Percentiles rank a stretch among this genome's conserved stretches.
These are phyloP conservation scores for Temnothorax longispinosus DNA, from an alignment of 1,140 invertebrate species.

Conservation along the genomic window DNA sequence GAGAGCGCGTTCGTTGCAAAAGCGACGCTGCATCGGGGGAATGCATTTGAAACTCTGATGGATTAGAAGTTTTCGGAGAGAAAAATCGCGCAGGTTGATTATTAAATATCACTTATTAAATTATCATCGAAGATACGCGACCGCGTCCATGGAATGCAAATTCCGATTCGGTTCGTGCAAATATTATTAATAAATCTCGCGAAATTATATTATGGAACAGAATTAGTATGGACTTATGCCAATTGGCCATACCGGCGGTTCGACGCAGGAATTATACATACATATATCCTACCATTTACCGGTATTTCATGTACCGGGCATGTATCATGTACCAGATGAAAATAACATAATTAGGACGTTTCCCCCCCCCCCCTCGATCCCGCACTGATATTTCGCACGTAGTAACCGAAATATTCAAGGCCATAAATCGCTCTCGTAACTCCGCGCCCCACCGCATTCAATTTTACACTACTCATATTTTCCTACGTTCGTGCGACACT, in stretches of 20 bases:
- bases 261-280: conserved; percentile 35
- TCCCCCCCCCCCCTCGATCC: neutral
- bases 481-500: conserved; percentile 18
- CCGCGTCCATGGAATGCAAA: neutral
- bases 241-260: conserved; percentile 42
- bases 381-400: conserved; percentile 16
- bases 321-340: conserved; percentile 55
- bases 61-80: neutral
- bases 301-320: conserved; percentile 40
- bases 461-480: conserved; percentile 58
- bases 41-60: neutral
- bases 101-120: neutral
- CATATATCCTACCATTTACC: neutral
- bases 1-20: neutral
- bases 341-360: conserved; percentile 59
- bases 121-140: neutral
- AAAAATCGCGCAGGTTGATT: neutral
- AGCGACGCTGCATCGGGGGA: neutral
- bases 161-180: neutral
- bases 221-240: conserved; percentile 30
- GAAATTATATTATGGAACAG: conserved; percentile 22
- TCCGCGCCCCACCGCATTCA: conserved; percentile 27
- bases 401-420: conserved; percentile 53
- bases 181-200: conserved; percentile 24
- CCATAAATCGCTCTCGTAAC: conserved; percentile 43